Percentiles rank a stretch among this genome's conserved stretches.
Conservation (phyloP, 2,888 invertebrate genomes). For the Dolichopus griseipennis region DNA sequence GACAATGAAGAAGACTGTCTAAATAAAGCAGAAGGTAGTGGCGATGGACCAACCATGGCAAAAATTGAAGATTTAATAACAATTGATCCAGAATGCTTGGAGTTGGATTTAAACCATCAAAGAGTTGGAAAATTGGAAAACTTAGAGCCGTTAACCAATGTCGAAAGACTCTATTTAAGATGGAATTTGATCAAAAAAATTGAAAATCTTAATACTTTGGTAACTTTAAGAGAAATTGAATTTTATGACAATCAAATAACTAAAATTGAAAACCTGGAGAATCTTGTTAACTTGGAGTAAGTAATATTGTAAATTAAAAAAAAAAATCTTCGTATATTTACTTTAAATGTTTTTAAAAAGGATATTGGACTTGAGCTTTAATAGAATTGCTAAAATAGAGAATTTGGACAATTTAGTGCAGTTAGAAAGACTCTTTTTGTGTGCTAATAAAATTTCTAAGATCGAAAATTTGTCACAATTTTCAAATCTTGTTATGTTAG, state of each 20-base stretch:
- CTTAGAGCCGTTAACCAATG: conserved; percentile 63
- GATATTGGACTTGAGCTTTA: conserved; percentile 89
- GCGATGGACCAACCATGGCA: conserved; percentile 20
- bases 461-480: conserved; percentile 83
- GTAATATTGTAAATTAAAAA: too few relatives aligned
- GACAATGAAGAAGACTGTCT: not conserved
- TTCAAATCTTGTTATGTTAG: conserved; percentile 69
- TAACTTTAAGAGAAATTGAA: conserved; percentile 77
- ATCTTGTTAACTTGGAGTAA: conserved; percentile 81
- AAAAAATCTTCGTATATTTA: too few relatives aligned
- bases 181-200: conserved; percentile 95
- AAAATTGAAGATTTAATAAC: conserved; percentile 37
- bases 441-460: conserved; percentile 78
- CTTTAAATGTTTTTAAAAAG: conserved; percentile 45
- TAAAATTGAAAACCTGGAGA: conserved; percentile 80
- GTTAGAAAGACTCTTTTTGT: conserved; percentile 74
- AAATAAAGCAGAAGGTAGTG: not conserved
- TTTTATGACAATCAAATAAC: conserved; percentile 95
- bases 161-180: conserved; percentile 75
- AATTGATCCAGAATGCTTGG: conserved; percentile 39
- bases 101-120: conserved; percentile 82
- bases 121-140: conserved; percentile 77
- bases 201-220: conserved; percentile 71
- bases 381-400: conserved; percentile 78
- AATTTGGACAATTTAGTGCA: conserved; percentile 67